Conservation (phyloP, 2,888 invertebrate species). For the Synanthedon formicaeformis region DNA sequence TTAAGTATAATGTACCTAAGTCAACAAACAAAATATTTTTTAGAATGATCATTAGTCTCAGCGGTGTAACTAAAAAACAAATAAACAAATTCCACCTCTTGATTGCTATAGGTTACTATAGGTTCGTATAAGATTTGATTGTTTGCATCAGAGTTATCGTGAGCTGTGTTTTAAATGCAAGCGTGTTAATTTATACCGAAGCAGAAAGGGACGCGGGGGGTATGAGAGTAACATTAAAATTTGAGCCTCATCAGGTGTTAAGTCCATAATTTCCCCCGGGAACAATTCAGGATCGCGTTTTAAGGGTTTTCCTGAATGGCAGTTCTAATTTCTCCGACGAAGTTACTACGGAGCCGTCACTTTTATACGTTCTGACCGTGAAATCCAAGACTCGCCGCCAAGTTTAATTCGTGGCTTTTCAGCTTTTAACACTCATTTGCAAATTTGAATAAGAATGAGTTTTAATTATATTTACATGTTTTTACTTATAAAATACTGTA, state of each 20-base stretch:
- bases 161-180: conserved; percentile 11
- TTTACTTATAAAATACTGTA: no score
- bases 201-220: conserved; percentile 34
- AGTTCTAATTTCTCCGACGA: conserved; percentile 47
- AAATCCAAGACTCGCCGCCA: conserved; percentile 16
- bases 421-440: not conserved
- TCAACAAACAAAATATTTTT: no score
- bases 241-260: conserved; percentile 68
- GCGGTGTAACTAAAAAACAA: no score
- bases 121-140: not conserved
- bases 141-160: not conserved
- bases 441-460: not conserved
- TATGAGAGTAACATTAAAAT: conserved; percentile 53
- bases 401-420: not conserved
- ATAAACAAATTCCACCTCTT: no score
- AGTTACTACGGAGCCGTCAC: conserved; percentile 6
- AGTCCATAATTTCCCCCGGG: conserved; percentile 69
- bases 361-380: conserved; percentile 27
- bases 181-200: conserved; percentile 57
- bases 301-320: conserved; percentile 61
- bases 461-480: not conserved
- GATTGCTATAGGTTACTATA: no score
- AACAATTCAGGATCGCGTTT: conserved; percentile 59
- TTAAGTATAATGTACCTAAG: no score
- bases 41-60: no score